Base-by-base conservation (phyloP, 2,888 invertebrate species). In the Chalcis sispes region DNA sequence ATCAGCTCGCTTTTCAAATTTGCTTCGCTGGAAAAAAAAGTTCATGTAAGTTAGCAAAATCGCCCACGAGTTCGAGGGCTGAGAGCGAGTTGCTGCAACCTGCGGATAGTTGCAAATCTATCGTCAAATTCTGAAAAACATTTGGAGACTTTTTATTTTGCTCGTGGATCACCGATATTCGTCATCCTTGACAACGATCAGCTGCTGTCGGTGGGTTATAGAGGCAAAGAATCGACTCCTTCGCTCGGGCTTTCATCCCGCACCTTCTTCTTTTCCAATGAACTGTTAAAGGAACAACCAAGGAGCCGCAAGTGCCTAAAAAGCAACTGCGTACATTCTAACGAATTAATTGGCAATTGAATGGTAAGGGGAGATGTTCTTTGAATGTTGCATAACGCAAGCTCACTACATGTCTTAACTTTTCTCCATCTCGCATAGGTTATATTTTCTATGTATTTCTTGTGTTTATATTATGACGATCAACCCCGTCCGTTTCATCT, bases 261-360 rank as follows among this genome's bases (percentile, higher is more conserved):
- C 48, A 46, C 54, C 61, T 56, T 48, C 46, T 25, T 48, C 36
- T 48, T 56, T 52, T 29, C 62, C 69, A 71, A 79, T 79, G 79
- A 72, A 61, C 66, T 75, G 72, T 59, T 78, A 58, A 76, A 69
- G 58, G 65, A 42, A 74, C 48, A 70, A n/a, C 42, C 42, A 54
- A 36, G 42, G 27, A 69, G 71, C 78, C 77, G 65, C 77, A 75
- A 77, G 79, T 79, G 78, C 72, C 77, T 77, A 70, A 50, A 48
- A 62, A 77, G 74, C 76, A 75, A 73, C 79, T 79, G 77, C 77
- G 77, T 77, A 78, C 58, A 78, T 75, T 75, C n/a, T 59, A 62
- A 76, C 52, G 29, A 54, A 72, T 72, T 65, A 59, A 65, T 65
- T 54, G 59, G 32, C 25, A n/a, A 74, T 71, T 74, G 58, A 46